Conservation (phyloP, 1,140 invertebrate genomes). For the Octopus sinensis region DNA sequence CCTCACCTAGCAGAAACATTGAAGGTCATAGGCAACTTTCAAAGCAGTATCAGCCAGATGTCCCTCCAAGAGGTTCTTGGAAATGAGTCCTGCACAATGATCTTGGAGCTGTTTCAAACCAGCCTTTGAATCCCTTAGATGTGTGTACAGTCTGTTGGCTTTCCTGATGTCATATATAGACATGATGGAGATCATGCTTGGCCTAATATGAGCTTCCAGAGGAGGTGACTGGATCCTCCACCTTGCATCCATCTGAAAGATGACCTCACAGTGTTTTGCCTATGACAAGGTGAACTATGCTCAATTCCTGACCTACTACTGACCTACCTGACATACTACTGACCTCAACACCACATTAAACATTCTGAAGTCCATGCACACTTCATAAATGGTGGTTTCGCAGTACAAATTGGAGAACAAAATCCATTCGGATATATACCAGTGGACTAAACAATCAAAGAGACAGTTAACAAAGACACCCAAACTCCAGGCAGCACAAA, state of each 20-base stretch:
- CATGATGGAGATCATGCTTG: not conserved
- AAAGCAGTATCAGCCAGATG: not conserved
- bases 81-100: not conserved
- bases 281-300: not conserved
- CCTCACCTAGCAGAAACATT: not conserved
- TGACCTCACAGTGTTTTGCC: not conserved
- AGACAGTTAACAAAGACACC: slow-evolving; percentile 20
- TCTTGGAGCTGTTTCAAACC: not conserved
- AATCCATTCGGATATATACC: not conserved
- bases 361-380: not conserved
- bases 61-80: not conserved
- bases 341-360: not conserved
- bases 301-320: not conserved
- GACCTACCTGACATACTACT: too few relatives aligned
- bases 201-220: not conserved
- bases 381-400: too few relatives aligned
- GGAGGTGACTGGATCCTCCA: not conserved
- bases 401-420: too few relatives aligned
- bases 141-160: not conserved
- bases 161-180: not conserved
- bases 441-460: slow-evolving; percentile 21
- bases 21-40: not conserved
- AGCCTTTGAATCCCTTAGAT: not conserved
- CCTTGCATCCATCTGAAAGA: not conserved
- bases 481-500: slow-evolving; percentile 16